A percentile compares a stretch with the other conserved stretches of the same genome.
Evolutionary conservation across 2,797 vertebrate species (phyloP).

Genomic region (Antennarius maculatus): DNA sequence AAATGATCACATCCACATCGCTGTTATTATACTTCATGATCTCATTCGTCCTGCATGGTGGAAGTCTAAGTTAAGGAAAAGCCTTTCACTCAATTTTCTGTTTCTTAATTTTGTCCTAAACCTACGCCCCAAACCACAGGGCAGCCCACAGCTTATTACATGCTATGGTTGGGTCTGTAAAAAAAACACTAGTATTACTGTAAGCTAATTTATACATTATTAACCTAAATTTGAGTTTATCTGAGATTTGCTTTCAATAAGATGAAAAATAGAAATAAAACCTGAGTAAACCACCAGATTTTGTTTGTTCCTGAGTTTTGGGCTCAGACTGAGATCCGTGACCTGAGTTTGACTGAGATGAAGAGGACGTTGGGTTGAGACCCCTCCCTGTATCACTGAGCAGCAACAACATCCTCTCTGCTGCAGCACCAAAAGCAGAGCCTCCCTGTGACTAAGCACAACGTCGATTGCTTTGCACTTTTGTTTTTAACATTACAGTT

Average conservation of each 20-base stretch:
- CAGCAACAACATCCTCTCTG: constrained; percentile 66
- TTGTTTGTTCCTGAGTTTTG: constrained; percentile 36
- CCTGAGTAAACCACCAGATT: constrained; percentile 29
- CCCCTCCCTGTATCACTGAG: constrained; percentile 63
- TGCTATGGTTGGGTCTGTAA: constrained; percentile 39
- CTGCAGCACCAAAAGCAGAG: constrained; percentile 23
- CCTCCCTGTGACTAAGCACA: constrained; percentile 56
- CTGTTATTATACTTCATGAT: constrained; percentile 60
- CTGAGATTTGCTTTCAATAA: constrained; percentile 24
- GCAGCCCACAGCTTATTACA: constrained; percentile 59
- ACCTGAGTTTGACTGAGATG: constrained; percentile 60
- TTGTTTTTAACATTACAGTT: constrained; percentile 74
- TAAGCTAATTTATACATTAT: constrained; percentile 55
- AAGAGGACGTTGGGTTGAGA: constrained; percentile 52
- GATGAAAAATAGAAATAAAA: constrained; percentile 24
- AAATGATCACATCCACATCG: constrained; percentile 63
- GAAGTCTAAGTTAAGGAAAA: constrained; percentile 64
- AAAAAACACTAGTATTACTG: constrained; percentile 47
- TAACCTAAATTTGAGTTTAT: constrained; percentile 35
- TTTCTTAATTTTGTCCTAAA: constrained; percentile 64
- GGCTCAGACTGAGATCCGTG: constrained; percentile 42
- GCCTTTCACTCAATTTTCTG: constrained; percentile 47
- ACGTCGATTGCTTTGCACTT: constrained; percentile 59
- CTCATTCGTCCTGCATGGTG: constrained; percentile 58
- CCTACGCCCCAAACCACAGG: constrained; percentile 70